Base-by-base conservation (phyloP, 2,888 invertebrate species). In the Fissipunctia ypsillon region DNA sequence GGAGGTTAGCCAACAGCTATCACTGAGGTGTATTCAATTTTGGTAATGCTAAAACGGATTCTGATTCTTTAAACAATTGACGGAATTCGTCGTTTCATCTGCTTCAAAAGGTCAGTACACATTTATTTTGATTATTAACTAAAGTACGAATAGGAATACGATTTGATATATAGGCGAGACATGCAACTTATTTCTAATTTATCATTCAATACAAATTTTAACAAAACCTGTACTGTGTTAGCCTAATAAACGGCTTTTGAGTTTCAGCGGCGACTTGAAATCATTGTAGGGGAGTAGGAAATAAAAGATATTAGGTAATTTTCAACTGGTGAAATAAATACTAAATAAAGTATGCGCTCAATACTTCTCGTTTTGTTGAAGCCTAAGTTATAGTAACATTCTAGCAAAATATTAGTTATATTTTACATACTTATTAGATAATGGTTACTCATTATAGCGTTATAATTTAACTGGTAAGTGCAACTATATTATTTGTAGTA, bases 101-200 rank as follows among this genome's bases (percentile, higher is more conserved):
- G 43, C 80, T 41, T 57, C 25, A 35, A 71, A 71, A 81, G 81
- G 81, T 81, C 66, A 83, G 81, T 81, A 74, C 22, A 59, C 22
- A 57, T 56, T 73, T 31, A 38, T 35, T 56, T 56, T 66, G 10
- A 10, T n/a, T 45, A 16, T 0, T 56, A 56, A 6, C 5, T 50
- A n/a, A n/a, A 67, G 5, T 31, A 64, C 5, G 19, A 50, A 19
- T 28, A 54, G 16, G n/a, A 64, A 45, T 45, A 70, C 28, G 19
- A 67, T 38, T 25, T 45, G 22, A 19, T 65, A 3, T 25, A 35
- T 63, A 35, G 19, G 43, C 38, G 14, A 50, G 14, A 28, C 7
- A 4, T 3, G 35, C 31, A 79, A 25, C 2, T 14, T 31, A 31
- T 63, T 60, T 52, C 31, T 5, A 43, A 28, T 45, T n/a, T 35